Evolutionary conservation across 1,140 invertebrate genomes (phyloP), one percentile per base, ranked within the genome.

Genomic region (Pogonus chalceus): DNA sequence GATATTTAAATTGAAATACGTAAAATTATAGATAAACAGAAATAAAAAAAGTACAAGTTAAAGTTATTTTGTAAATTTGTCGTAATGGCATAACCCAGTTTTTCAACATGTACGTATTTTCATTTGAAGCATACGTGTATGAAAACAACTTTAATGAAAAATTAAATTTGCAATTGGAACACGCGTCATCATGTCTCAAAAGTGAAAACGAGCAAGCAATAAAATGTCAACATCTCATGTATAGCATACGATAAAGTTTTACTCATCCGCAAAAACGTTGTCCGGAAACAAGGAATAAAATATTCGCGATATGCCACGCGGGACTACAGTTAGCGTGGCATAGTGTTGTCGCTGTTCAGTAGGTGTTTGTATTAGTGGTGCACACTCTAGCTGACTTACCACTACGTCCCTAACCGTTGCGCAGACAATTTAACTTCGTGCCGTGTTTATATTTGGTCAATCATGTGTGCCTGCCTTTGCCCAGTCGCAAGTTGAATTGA

Each of bases 371-470:
- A n/a, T n/a, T n/a, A n/a, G n/a, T n/a, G n/a, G n/a, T n/a, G n/a
- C n/a, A 12, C 18, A 9, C 3, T 43, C 9, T 43, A 43, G 9
- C 18, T 18, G 37, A 3, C 37, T 12, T 10, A n/a, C n/a, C n/a
- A n/a, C n/a, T n/a, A n/a, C n/a, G n/a, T n/a, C n/a, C n/a, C n/a
- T n/a, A n/a, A n/a, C n/a, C n/a, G n/a, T n/a, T n/a, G n/a, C 18
- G 4, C 18, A 18, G 37, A 43, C 37, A 43, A 43, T 43, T 43
- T 7, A 43, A 18, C 37, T 12, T 18, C 18, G 37, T 43, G 9
- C 18, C 3, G 3, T 43, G 37, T 43, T 43, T 43, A 43, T 43
- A 43, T 43, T 43, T 43, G 37, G 37, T 43, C 37, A 43, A 43
- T 43, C 37, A 43, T 43, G 37, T 43, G 37, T 18, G 18, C 18